Percentiles rank a stretch among this genome's conserved stretches.
Evolutionary conservation across 2,888 invertebrate species (phyloP).

Genomic region (Eupithecia vulgata): DNA sequence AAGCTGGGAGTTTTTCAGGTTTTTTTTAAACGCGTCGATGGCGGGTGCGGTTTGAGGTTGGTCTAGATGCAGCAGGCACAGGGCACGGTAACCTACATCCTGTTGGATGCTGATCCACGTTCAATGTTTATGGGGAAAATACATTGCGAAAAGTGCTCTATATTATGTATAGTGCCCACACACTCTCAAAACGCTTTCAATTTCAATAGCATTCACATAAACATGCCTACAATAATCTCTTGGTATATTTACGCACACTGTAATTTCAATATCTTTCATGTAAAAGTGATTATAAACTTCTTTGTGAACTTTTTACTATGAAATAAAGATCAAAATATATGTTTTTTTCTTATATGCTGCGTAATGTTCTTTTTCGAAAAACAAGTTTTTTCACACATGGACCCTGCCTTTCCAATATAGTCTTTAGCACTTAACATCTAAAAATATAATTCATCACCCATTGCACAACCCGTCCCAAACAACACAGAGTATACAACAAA

Average conservation of each 20-base stretch:
- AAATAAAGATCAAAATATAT: not conserved
- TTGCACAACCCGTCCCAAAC: not conserved
- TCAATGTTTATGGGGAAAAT: not conserved
- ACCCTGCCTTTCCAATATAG: not conserved
- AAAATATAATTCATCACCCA: not conserved
- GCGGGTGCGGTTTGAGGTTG: slow-evolving; percentile 39
- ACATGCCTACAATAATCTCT: not conserved
- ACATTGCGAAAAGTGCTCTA: not conserved
- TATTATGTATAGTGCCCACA: not conserved
- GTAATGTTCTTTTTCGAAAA: not conserved
- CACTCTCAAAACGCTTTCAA: not conserved
- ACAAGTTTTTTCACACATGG: not conserved
- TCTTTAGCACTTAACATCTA: not conserved
- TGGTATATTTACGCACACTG: not conserved
- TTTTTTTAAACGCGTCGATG: slow-evolving; percentile 53
- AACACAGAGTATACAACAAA: not conserved
- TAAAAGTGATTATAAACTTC: not conserved
- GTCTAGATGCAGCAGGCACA: slow-evolving; percentile 10
- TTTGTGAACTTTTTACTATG: not conserved
- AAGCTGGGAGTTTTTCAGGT: slow-evolving; percentile 57
- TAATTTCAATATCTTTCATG: not conserved
- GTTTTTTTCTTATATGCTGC: not conserved
- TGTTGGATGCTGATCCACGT: slow-evolving; percentile 27
- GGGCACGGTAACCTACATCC: slow-evolving; percentile 50
- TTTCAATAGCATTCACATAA: not conserved